Conservation (phyloP, 2,797 vertebrate species). For the Australoheros facetus region DNA sequence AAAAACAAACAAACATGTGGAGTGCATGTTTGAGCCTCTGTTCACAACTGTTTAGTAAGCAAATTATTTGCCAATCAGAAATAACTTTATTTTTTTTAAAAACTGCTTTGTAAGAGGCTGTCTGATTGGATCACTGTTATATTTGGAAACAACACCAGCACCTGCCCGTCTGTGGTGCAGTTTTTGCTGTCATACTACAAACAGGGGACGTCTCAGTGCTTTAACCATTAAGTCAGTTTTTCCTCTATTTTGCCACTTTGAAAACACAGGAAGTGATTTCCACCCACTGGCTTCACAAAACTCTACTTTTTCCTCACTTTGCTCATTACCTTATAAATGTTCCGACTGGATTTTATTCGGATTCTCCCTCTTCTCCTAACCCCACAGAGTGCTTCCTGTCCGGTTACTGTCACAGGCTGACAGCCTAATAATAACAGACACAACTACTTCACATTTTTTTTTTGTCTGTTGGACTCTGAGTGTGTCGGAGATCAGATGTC, state of each 20-base stretch:
- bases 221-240: too few species aligned
- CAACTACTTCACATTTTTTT: neutral
- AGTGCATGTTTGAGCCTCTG: too few species aligned
- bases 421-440: slow-evolving; percentile 40
- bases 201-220: too few species aligned
- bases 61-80: too few species aligned
- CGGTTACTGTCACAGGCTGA: slow-evolving; percentile 37
- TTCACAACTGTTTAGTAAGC: too few species aligned
- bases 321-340: slow-evolving; percentile 28
- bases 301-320: neutral
- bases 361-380: slow-evolving; percentile 22
- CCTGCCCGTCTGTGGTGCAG: too few species aligned
- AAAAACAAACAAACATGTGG: too few species aligned
- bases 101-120: too few species aligned
- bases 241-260: neutral
- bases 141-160: too few species aligned
- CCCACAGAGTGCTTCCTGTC: slow-evolving; percentile 41
- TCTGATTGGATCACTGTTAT: too few species aligned
- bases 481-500: slow-evolving; percentile 36
- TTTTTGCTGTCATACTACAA: too few species aligned
- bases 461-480: neutral
- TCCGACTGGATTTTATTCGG: slow-evolving; percentile 19
- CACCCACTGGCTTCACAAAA: neutral
- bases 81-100: too few species aligned
- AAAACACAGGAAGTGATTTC: neutral